These are phyloP conservation scores for Rhopilema esculentum DNA, from an alignment of 30 jellyfish, hydroid and myxozoan species.

Conservation along the genomic window DNA sequence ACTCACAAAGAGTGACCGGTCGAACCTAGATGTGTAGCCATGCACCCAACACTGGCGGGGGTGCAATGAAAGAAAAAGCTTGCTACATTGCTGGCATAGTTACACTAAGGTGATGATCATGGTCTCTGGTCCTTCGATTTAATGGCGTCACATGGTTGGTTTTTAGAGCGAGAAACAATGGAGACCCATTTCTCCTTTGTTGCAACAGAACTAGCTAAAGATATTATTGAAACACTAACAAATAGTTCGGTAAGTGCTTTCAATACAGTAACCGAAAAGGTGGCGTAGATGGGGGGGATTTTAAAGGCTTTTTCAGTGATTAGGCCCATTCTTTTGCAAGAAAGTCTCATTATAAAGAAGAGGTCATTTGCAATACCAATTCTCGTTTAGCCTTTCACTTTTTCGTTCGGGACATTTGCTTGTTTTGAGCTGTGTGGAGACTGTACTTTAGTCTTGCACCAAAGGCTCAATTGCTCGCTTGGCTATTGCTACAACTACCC, in stretches of 20 bases:
- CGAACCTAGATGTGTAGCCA: neutral
- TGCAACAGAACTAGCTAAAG: conserved; percentile 28
- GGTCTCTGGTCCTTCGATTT: conserved; percentile 7
- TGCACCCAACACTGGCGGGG: neutral
- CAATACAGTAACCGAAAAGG: neutral
- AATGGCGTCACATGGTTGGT: conserved; percentile 26
- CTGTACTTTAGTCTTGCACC: neutral
- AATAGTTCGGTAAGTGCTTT: conserved; percentile 24
- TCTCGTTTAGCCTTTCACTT: no score
- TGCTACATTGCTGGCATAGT: conserved; percentile 12
- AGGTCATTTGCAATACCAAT: conserved; percentile 6
- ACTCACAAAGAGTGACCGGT: neutral
- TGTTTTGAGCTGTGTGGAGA: neutral
- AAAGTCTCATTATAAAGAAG: conserved; percentile 47
- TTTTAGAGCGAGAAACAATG: conserved; percentile 24
- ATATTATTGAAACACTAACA: conserved; percentile 11
- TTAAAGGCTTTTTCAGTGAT: neutral
- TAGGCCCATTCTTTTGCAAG: conserved; percentile 35
- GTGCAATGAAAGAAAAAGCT: neutral
- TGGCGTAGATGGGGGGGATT: neutral
- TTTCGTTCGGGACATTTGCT: no score
- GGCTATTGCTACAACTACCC: neutral
- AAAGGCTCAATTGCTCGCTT: neutral
- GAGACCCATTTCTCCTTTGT: conserved; percentile 1
- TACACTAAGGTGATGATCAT: conserved; percentile 26